A percentile compares a stretch with the other conserved stretches of the same genome.
phyloP scores from a whole-genome alignment of 2,113 vertebrate species.

The Patagioenas fasciata region DNA sequence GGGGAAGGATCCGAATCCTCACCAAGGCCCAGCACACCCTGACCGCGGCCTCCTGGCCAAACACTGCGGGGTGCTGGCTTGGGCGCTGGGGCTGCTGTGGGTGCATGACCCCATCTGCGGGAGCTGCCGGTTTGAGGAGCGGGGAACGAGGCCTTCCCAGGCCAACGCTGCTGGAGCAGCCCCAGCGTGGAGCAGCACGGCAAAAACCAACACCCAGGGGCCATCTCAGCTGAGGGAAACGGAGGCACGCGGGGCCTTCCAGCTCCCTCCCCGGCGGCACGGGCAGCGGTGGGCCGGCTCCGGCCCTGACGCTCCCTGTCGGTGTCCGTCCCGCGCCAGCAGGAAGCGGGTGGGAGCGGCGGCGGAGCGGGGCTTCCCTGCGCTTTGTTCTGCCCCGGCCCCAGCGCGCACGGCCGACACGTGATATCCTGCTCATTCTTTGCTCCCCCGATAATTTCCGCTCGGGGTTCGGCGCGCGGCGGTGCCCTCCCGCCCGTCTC shows the following conservation, averaged over 20 bases:
- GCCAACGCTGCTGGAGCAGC: neutral
- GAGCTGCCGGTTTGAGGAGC: neutral
- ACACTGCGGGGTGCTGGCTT: neutral
- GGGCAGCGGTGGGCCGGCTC: fast-evolving
- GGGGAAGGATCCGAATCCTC: neutral
- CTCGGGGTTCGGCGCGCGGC: fast-evolving
- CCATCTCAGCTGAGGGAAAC: neutral
- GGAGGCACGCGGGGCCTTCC: neutral
- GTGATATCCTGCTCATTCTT: slow-evolving; percentile 57
- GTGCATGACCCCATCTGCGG: neutral
- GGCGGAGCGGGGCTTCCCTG: slow-evolving; percentile 29
- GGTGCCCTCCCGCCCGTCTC: neutral
- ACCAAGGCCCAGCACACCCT: too few relatives aligned
- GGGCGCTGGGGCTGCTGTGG: neutral
- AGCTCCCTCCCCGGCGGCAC: neutral
- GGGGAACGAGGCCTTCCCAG: neutral
- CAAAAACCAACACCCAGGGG: too few relatives aligned
- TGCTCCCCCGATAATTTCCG: neutral
- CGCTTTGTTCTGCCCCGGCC: slow-evolving; percentile 49
- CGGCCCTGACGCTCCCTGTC: neutral
- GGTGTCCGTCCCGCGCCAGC: neutral
- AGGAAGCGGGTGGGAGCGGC: slow-evolving; percentile 45
- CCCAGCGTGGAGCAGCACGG: neutral
- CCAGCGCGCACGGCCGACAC: neutral
- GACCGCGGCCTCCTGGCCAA: too few relatives aligned